A percentile compares a stretch with the other conserved stretches of the same genome.
These are phyloP conservation scores for Anneissia japonica DNA, from an alignment of 35 echinoderm and acorn worm species.

Conservation along the genomic window DNA sequence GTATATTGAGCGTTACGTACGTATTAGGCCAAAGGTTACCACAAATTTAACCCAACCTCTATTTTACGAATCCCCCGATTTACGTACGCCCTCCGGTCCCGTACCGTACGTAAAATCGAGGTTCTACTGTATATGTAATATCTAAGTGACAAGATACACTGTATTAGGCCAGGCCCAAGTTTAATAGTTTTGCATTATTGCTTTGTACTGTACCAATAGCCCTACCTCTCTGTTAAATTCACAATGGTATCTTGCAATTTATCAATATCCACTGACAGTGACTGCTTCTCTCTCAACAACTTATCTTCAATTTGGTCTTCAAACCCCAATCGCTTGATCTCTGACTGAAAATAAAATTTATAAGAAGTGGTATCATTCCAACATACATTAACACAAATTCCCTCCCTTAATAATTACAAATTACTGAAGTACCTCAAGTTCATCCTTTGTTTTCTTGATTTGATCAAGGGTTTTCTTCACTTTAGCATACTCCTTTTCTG, in stretches of 20 bases:
- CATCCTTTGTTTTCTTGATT: slow-evolving; percentile 64
- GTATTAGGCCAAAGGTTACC: no score
- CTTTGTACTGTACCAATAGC: no score
- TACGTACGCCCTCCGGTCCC: no score
- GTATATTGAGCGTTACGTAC: no score
- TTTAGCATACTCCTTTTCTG: slow-evolving; percentile 92
- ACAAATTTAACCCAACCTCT: no score
- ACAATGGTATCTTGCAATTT: slow-evolving; percentile 62
- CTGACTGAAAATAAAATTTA: slow-evolving; percentile 44
- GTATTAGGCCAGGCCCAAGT: no score
- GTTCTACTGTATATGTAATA: no score
- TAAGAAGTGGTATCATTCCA: background rate
- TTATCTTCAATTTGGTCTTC: slow-evolving; percentile 85
- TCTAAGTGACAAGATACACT: no score
- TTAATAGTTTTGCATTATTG: no score
- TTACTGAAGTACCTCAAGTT: slow-evolving; percentile 66
- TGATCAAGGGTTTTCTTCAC: slow-evolving; percentile 64
- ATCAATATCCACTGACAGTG: slow-evolving; percentile 50
- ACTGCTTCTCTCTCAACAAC: slow-evolving; percentile 34
- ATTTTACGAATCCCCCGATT: no score
- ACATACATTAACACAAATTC: background rate
- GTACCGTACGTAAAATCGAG: no score
- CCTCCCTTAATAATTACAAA: background rate
- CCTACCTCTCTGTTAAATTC: slow-evolving; percentile 72
- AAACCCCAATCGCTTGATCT: slow-evolving; percentile 97